phyloP scores from a whole-genome alignment of 2,888 invertebrate species.

The Galeopsomyia nigrocyanea region DNA sequence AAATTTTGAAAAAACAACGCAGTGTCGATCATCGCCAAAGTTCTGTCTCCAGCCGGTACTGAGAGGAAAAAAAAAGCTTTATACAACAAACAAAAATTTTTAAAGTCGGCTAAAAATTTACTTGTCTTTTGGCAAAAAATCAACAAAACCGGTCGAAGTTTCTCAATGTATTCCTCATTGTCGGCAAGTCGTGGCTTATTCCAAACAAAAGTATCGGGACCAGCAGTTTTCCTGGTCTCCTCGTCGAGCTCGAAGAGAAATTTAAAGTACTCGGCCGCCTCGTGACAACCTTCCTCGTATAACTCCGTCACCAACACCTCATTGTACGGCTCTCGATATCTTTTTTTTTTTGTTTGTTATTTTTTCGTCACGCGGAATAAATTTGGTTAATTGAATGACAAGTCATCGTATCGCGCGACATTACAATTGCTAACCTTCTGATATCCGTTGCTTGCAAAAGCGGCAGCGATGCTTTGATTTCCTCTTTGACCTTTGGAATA shows the following conservation, averaged over 20 bases:
- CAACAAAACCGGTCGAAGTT: conserved; percentile 64
- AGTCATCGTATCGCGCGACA: not conserved
- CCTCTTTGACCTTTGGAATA: conserved; percentile 54
- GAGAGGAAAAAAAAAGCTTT: not conserved
- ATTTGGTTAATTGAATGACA: too few relatives aligned
- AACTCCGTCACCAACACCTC: conserved; percentile 73
- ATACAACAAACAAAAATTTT: not conserved
- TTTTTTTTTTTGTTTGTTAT: too few relatives aligned
- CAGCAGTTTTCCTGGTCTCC: conserved; percentile 70
- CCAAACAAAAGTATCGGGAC: conserved; percentile 71
- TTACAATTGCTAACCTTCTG: conserved; percentile 56
- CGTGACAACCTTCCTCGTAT: conserved; percentile 70
- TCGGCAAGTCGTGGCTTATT: conserved; percentile 60
- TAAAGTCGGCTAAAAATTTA: conserved; percentile 3
- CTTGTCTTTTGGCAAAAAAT: conserved; percentile 13
- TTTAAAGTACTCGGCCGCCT: conserved; percentile 71
- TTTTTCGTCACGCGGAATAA: not conserved
- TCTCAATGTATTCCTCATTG: conserved; percentile 59
- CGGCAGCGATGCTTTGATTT: conserved; percentile 64
- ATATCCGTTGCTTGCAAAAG: conserved; percentile 62
- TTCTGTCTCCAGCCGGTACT: conserved; percentile 17
- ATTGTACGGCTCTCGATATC: conserved; percentile 71
- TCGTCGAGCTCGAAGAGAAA: conserved; percentile 73
- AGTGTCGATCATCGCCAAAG: conserved; percentile 47
- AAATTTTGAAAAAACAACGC: conserved; percentile 48